Percentiles rank a stretch among this genome's conserved stretches.
phyloP scores from a whole-genome alignment of 2,797 vertebrate species.

The Rhinogobio ventralis region DNA sequence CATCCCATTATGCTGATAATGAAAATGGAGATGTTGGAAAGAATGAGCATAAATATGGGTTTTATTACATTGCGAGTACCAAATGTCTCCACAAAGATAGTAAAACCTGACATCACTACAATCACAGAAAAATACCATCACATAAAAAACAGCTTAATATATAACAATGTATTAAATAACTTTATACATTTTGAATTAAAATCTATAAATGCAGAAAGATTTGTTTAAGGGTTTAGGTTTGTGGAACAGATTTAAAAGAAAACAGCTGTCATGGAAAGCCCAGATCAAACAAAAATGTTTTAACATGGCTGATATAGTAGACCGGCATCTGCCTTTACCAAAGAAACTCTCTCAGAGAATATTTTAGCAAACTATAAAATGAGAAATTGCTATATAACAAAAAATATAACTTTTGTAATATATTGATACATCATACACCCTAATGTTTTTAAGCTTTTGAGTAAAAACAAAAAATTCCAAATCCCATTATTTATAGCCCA shows the following conservation, averaged over 20 bases:
- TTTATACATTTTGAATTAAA: neutral
- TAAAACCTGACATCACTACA: neutral
- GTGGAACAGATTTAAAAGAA: neutral
- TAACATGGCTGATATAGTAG: neutral
- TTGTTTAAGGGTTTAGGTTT: neutral
- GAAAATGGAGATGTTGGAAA: constrained; percentile 31
- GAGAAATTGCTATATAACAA: neutral
- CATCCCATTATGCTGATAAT: constrained; percentile 33
- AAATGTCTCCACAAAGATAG: neutral
- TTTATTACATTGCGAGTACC: neutral
- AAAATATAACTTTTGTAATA: neutral
- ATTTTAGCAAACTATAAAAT: neutral
- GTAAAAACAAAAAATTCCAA: neutral
- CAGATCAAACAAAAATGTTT: neutral
- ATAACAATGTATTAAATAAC: neutral
- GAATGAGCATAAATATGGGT: constrained; percentile 12
- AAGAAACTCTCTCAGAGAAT: neutral
- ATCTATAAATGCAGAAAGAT: neutral
- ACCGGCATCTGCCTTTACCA: neutral
- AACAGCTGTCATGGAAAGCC: neutral
- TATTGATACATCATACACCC: neutral
- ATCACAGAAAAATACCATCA: neutral
- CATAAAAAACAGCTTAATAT: neutral
- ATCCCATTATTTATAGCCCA: neutral
- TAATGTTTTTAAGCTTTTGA: neutral